These are phyloP conservation scores for Typhlichthys eigenmanni DNA, from an alignment of 2,797 vertebrate genomes.

Conservation along the genomic window DNA sequence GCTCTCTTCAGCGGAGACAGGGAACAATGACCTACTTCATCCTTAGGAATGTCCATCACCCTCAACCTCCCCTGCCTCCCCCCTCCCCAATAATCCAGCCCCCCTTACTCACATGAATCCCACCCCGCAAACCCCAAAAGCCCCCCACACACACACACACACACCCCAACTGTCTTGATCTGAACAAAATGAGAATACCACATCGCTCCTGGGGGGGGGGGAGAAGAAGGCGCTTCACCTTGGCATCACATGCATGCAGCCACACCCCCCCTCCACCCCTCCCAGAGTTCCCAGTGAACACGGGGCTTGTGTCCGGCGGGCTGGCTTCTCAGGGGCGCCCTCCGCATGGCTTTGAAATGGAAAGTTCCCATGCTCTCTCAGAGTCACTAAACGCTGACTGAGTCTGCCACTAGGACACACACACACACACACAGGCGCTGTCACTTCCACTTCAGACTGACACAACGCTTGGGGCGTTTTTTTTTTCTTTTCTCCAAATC, in stretches of 20 bases:
- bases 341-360: constrained; percentile 71
- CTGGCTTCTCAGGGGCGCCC: constrained; percentile 51
- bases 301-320: constrained; percentile 47
- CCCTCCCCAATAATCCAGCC: constrained; percentile 57
- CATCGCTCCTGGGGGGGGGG: background rate
- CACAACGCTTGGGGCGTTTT: constrained; percentile 67
- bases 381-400: constrained; percentile 56
- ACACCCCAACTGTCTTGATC: constrained; percentile 70
- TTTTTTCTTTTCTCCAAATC: constrained; percentile 69
- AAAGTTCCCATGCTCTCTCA: constrained; percentile 71
- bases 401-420: constrained; percentile 25
- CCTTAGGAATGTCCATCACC: constrained; percentile 78
- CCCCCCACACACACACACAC: constrained; percentile 6
- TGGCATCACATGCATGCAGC: constrained; percentile 40
- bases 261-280: constrained; percentile 17
- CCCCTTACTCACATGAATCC: constrained; percentile 54
- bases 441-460: constrained; percentile 77
- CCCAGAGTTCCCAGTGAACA: constrained; percentile 23
- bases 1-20: constrained; percentile 77
- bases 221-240: constrained; percentile 52
- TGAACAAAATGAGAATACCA: constrained; percentile 81
- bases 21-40: constrained; percentile 86
- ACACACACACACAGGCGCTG: constrained; percentile 43
- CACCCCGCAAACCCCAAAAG: constrained; percentile 18
- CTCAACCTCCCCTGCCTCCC: constrained; percentile 42